Evolutionary conservation across 1,140 invertebrate species (phyloP), one percentile per base, ranked within the genome.

Genomic region (Saccostrea glomerata): DNA sequence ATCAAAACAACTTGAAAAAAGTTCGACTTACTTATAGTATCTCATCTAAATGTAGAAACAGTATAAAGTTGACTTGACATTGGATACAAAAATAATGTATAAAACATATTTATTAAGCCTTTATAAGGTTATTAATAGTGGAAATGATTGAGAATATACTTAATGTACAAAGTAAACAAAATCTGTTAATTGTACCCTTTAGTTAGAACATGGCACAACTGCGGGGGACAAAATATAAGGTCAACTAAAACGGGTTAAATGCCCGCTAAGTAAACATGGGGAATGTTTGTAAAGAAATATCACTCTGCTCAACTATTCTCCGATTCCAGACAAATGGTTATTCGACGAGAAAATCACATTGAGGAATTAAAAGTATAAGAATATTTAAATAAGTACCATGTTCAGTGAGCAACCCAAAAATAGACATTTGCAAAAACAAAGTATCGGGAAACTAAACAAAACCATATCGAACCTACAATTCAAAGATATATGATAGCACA

Each of bases 161-260:
- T 66, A 9, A 23, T n/a, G 17, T 66, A 66, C 20, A 66, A 66
- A 66, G 47, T 47, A 20, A 23, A n/a, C 47, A 47, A 47, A 47
- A 66, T 77, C 70, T 77, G 58, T 11, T 77, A 25, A 47, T 77
- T 77, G 70, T 77, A 77, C 30, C 25, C 7, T 11, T 36, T 11
- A 63, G 15, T 63, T 20, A 63, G 58, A 77, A 77, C 70, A 30
- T 77, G 70, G 25, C 70, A 77, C 25, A 36, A 77, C 12, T 25
- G 30, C 2, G 25, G 70, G 13, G 25, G 66, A 73, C 66, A 73
- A 73, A 73, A 73, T 73, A 73, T 73, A 73, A 73, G 70, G 70
- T 77, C 70, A 77, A 23, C 15, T 77, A 77, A 25, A 77, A 9
- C 15, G 70, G 13, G 70, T 77, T 77, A 77, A 77, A 77, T 36